A percentile compares a stretch with the other conserved stretches of the same genome.
phyloP scores from a whole-genome alignment of 2,888 invertebrate species.

The Frankliniella fusca region DNA sequence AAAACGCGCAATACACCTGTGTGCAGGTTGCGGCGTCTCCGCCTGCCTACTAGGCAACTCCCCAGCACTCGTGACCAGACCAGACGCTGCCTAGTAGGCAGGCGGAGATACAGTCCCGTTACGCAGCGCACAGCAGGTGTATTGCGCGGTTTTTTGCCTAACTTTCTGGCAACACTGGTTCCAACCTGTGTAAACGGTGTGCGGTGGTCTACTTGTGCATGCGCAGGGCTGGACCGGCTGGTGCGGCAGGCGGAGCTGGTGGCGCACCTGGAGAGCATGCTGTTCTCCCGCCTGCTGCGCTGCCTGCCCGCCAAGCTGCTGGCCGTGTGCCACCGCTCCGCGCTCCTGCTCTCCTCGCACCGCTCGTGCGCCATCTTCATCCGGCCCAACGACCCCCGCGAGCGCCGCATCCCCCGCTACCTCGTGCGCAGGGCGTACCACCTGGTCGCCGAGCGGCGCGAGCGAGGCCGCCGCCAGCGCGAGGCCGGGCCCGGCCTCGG shows the following conservation, averaged over 20 bases:
- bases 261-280: constrained; percentile 74
- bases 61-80: no score
- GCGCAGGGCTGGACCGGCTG: constrained; percentile 67
- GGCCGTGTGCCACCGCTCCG: constrained; percentile 64
- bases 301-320: constrained; percentile 57
- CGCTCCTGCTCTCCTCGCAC: constrained; percentile 69
- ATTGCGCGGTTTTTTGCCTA: no score
- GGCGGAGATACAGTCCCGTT: no score
- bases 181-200: not conserved
- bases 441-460: constrained; percentile 65
- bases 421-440: constrained; percentile 69
- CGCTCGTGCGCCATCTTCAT: constrained; percentile 69
- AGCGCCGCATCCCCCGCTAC: constrained; percentile 70
- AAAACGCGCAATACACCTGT: no score
- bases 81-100: no score
- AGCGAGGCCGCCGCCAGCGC: constrained; percentile 48
- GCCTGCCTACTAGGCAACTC: no score
- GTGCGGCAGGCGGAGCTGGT: constrained; percentile 78
- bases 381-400: constrained; percentile 77
- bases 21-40: no score
- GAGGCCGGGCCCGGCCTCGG: not conserved
- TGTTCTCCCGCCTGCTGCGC: constrained; percentile 70
- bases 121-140: no score
- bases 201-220: not conserved
- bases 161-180: no score